Evolutionary conservation across 2,797 vertebrate species (phyloP).

Genomic region (Pangasius djambal): DNA sequence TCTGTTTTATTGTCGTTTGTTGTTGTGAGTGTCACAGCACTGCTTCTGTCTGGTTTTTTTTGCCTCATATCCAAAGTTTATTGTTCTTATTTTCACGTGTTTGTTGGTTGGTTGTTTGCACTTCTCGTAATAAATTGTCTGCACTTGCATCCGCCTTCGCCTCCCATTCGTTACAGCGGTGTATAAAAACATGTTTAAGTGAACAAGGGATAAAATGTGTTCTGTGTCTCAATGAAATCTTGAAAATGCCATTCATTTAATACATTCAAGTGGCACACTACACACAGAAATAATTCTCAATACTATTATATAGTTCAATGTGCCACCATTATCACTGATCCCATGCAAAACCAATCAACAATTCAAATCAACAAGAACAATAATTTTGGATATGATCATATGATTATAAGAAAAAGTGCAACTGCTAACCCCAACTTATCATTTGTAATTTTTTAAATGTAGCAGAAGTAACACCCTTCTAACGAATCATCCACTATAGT

Average conservation of each 20-base stretch:
- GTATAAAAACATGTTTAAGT: not conserved
- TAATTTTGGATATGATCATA: not conserved
- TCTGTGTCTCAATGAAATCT: not conserved
- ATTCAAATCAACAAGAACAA: not conserved
- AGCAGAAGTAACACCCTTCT: too few species aligned
- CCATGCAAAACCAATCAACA: not conserved
- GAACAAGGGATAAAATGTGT: not conserved
- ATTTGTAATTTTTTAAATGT: not conserved
- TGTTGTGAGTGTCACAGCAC: too few species aligned
- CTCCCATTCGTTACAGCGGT: too few species aligned
- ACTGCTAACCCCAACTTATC: too few species aligned
- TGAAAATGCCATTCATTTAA: not conserved
- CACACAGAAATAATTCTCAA: not conserved
- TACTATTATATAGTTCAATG: not conserved
- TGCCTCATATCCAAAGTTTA: too few species aligned
- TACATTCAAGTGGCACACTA: not conserved
- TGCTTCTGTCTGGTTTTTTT: too few species aligned
- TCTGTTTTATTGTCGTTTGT: too few species aligned
- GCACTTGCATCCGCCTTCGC: too few species aligned
- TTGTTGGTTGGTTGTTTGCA: too few species aligned
- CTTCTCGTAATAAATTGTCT: too few species aligned
- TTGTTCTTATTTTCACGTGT: too few species aligned
- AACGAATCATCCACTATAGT: not conserved
- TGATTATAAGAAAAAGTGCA: not conserved
- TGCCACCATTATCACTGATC: not conserved